phyloP scores from a whole-genome alignment of 2,113 vertebrate species.

The Amphiprion ocellaris region DNA sequence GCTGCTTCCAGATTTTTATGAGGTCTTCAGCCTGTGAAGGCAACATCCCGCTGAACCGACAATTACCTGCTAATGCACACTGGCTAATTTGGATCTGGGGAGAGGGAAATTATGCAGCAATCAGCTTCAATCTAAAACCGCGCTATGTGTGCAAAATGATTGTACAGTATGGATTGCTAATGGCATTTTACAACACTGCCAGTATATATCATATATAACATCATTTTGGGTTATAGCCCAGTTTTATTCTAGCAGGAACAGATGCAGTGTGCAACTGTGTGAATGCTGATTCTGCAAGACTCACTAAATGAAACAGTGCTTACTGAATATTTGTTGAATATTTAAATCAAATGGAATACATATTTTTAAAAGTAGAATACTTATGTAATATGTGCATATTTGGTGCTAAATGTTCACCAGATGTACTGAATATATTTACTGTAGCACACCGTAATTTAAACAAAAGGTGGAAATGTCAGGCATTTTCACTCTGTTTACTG shows the following conservation, averaged over 20 bases:
- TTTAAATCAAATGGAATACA: constrained; percentile 21
- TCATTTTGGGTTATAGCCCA: constrained; percentile 25
- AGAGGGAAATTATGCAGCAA: constrained; percentile 51
- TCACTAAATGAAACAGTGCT: not conserved
- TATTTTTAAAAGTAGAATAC: constrained; percentile 13
- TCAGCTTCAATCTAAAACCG: constrained; percentile 55
- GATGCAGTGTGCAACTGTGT: constrained; percentile 15
- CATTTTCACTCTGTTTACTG: not conserved
- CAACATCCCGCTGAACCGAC: constrained; percentile 54
- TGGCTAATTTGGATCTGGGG: constrained; percentile 64
- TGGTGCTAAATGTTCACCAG: not conserved
- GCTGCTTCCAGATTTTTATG: constrained; percentile 64
- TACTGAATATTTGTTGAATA: not conserved
- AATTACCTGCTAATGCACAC: constrained; percentile 70
- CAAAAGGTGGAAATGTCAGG: constrained; percentile 1
- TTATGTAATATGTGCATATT: constrained; percentile 6
- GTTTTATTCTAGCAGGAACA: constrained; percentile 4
- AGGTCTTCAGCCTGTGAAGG: constrained; percentile 54
- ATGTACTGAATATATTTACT: constrained; percentile 11
- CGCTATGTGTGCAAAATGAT: constrained; percentile 30
- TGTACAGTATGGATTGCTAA: constrained; percentile 48
- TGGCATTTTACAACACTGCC: constrained; percentile 30
- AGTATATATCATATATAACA: constrained; percentile 30
- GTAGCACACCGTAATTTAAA: not conserved
- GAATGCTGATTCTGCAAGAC: constrained; percentile 5